phyloP scores from a whole-genome alignment of 2,797 vertebrate genomes.

The Apogon talboti region DNA sequence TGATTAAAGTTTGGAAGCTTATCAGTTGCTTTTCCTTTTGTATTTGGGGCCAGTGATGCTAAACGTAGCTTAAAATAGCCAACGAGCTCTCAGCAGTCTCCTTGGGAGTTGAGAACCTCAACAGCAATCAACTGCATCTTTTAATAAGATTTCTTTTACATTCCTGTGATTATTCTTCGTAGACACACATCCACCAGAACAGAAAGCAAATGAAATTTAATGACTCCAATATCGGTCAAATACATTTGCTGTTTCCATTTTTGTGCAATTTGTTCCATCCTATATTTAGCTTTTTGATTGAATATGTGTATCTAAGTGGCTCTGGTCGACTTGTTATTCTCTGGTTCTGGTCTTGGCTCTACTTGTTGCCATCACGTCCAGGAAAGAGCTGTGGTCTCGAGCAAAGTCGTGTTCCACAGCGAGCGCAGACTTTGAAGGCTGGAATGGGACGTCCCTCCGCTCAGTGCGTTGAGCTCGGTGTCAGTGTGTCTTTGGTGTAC shows the following conservation, averaged over 20 bases:
- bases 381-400: constrained; percentile 60
- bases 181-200: constrained; percentile 13
- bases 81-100: too few species aligned
- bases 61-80: too few species aligned
- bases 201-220: constrained; percentile 7
- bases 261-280: background rate
- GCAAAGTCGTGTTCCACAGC: constrained; percentile 29
- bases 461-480: constrained; percentile 41
- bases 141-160: background rate
- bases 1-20: too few species aligned
- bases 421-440: constrained; percentile 12
- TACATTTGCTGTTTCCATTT: constrained; percentile 9
- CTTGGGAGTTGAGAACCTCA: too few species aligned
- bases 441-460: constrained; percentile 39
- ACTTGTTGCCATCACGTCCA: constrained; percentile 37
- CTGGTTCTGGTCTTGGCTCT: constrained; percentile 24
- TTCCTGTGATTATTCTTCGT: constrained; percentile 3
- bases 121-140: too few species aligned
- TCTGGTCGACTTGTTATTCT: constrained; percentile 29
- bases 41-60: too few species aligned
- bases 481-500: constrained; percentile 45
- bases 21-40: too few species aligned
- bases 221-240: background rate
- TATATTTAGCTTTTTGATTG: background rate
- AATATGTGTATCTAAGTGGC: constrained; percentile 9